phyloP scores from a whole-genome alignment of 2,888 invertebrate species.

The Oscheius onirici region DNA sequence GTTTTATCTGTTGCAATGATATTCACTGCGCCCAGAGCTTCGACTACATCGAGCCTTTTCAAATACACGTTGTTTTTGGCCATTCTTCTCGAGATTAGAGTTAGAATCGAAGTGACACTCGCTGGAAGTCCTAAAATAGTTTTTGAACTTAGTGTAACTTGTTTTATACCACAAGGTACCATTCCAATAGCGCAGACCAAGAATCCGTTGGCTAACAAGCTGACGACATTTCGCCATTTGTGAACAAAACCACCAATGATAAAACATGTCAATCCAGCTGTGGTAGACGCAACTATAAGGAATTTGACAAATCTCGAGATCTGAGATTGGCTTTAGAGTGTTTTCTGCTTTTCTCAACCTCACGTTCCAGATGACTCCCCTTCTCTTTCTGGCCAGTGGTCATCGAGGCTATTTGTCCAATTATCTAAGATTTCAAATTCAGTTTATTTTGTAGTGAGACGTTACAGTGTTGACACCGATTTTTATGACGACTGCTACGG shows the following conservation, averaged over 20 bases:
- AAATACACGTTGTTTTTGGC: conserved; percentile 44
- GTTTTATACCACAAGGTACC: conserved; percentile 33
- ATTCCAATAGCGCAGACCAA: conserved; percentile 38
- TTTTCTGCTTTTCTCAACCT: background rate
- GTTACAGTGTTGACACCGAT: conserved; percentile 32
- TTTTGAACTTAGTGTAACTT: background rate
- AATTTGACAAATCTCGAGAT: conserved; percentile 36
- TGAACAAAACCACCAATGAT: conserved; percentile 35
- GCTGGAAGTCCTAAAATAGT: conserved; percentile 34
- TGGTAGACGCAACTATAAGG: conserved; percentile 29
- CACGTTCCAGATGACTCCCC: conserved; percentile 10
- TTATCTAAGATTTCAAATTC: conserved; percentile 30
- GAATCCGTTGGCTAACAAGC: conserved; percentile 41
- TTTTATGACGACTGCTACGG: conserved; percentile 34
- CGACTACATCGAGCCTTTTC: conserved; percentile 41
- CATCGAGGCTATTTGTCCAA: conserved; percentile 37
- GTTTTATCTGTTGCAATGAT: conserved; percentile 52
- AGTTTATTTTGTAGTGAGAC: no score
- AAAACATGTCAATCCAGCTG: conserved; percentile 28
- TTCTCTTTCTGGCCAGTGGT: conserved; percentile 26
- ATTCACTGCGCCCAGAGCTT: conserved; percentile 40
- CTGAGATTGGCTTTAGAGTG: background rate
- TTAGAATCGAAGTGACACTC: conserved; percentile 45
- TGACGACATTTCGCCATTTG: conserved; percentile 35
- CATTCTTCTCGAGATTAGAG: conserved; percentile 41